These are phyloP conservation scores for Gonatopus flavifemur DNA, from an alignment of 1,140 invertebrate genomes.

Conservation along the genomic window DNA sequence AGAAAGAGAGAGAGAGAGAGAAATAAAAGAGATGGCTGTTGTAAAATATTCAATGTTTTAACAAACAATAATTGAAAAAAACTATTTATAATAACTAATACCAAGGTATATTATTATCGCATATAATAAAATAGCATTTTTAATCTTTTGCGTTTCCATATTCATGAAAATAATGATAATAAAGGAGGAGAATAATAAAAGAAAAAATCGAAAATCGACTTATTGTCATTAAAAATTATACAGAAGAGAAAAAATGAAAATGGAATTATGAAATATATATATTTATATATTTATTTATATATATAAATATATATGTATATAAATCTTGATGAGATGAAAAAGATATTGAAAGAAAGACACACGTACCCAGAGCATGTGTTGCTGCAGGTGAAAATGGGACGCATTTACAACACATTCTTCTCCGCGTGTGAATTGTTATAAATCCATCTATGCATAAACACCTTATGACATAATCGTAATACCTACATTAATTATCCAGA, in stretches of 20 bases:
- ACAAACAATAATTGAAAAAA: conserved; percentile 55
- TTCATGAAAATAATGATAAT: conserved; percentile 27
- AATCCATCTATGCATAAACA: conserved; percentile 45
- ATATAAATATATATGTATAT: conserved; percentile 2
- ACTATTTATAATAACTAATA: conserved; percentile 51
- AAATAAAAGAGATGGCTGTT: conserved; percentile 57
- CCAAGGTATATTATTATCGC: conserved; percentile 47
- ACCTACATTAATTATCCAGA: conserved; percentile 37
- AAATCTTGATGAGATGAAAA: too few relatives aligned
- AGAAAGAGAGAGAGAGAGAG: too few relatives aligned
- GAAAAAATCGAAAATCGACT: conserved; percentile 10
- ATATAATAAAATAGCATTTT: conserved; percentile 47
- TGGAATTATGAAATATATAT: background rate
- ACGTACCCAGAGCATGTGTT: conserved; percentile 14
- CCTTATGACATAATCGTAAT: conserved; percentile 50
- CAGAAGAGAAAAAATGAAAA: conserved; percentile 4
- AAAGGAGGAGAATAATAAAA: conserved; percentile 14
- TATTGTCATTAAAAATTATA: too few relatives aligned
- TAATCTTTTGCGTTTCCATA: conserved; percentile 48
- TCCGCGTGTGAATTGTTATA: conserved; percentile 44
- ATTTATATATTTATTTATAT: conserved; percentile 1
- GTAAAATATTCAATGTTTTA: conserved; percentile 57
- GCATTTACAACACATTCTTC: conserved; percentile 29
- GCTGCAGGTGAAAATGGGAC: conserved; percentile 18
- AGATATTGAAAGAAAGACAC: conserved; percentile 14